Percentiles rank a stretch among this genome's conserved stretches.
These are phyloP conservation scores for Teinopalpus imperialis DNA, from an alignment of 2,888 invertebrate genomes.

Conservation along the genomic window DNA sequence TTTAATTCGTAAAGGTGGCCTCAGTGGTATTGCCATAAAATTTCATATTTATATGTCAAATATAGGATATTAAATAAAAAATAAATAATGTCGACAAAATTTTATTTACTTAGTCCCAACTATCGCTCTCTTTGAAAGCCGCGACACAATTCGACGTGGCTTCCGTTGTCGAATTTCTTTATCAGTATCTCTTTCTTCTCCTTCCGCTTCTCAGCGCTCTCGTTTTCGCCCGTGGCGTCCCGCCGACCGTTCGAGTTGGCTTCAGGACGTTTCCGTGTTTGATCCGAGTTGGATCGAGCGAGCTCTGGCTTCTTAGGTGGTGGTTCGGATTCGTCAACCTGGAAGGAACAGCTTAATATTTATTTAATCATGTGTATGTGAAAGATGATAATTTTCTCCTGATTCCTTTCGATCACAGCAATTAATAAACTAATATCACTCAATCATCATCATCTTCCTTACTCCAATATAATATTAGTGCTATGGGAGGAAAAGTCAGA, in stretches of 20 bases:
- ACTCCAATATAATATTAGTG: too few species aligned
- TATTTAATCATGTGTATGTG: too few species aligned
- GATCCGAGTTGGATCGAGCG: conserved; percentile 31
- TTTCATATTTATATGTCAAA: too few species aligned
- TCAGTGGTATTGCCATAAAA: too few species aligned
- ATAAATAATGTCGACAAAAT: conserved; percentile 21
- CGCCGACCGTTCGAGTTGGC: conserved; percentile 43
- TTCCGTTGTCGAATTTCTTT: conserved; percentile 48
- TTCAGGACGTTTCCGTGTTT: conserved; percentile 33
- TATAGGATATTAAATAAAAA: conserved; percentile 18
- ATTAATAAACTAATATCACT: too few species aligned
- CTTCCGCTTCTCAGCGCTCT: conserved; percentile 28
- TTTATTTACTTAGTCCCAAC: conserved; percentile 58
- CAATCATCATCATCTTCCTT: too few species aligned
- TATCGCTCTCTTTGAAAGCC: conserved; percentile 69
- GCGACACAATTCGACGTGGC: conserved; percentile 51
- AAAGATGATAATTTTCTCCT: too few species aligned
- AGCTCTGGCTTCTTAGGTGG: conserved; percentile 51
- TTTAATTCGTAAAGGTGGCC: too few species aligned
- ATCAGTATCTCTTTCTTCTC: conserved; percentile 33
- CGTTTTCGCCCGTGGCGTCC: conserved; percentile 34
- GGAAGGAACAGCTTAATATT: too few species aligned
- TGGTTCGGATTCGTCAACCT: conserved; percentile 61
- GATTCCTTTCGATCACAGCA: too few species aligned
- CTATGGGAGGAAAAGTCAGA: too few species aligned